Evolutionary conservation across 2,888 invertebrate genomes (phyloP).

Genomic region (Caenorhabditis sp.): DNA sequence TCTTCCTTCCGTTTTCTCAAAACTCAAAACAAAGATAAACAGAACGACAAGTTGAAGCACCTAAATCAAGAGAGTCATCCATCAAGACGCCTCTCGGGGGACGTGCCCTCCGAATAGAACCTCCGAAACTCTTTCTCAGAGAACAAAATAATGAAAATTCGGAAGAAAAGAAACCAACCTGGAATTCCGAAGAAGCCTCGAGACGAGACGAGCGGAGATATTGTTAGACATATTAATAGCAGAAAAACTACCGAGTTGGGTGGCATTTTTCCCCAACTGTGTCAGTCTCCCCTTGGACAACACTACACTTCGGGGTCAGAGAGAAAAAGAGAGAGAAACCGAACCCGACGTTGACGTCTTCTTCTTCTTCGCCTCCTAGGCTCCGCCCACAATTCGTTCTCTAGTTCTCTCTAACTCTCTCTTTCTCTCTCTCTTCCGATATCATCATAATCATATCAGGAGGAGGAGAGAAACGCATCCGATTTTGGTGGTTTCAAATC

Average conservation of each 20-base stretch:
- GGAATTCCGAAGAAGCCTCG: slow-evolving; percentile 72
- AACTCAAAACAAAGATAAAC: slow-evolving; percentile 24
- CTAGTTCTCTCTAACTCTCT: slow-evolving; percentile 15
- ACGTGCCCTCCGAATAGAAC: neutral
- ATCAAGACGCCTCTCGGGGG: slow-evolving; percentile 29
- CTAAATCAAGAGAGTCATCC: slow-evolving; percentile 26
- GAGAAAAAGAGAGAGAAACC: slow-evolving; percentile 29
- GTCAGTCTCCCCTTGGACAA: neutral
- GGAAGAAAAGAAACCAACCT: slow-evolving; percentile 56
- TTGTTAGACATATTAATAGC: slow-evolving; percentile 8
- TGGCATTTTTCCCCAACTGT: slow-evolving; percentile 18
- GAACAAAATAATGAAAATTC: neutral
- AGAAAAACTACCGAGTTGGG: slow-evolving; percentile 16
- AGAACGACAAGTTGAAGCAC: slow-evolving; percentile 15
- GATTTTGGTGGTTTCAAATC: slow-evolving; percentile 23
- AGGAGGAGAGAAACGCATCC: neutral
- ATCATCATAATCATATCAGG: slow-evolving; percentile 63
- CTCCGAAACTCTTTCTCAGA: neutral
- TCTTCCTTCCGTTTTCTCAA: neutral
- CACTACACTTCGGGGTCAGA: slow-evolving; percentile 26
- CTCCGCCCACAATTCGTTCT: slow-evolving; percentile 48
- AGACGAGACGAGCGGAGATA: slow-evolving; percentile 1
- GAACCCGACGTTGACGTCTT: slow-evolving; percentile 39
- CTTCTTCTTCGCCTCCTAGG: slow-evolving; percentile 19
- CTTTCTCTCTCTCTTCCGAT: slow-evolving; percentile 8